Evolutionary conservation across 2,113 vertebrate genomes (phyloP).

Genomic region (Antechinus flavipes): DNA sequence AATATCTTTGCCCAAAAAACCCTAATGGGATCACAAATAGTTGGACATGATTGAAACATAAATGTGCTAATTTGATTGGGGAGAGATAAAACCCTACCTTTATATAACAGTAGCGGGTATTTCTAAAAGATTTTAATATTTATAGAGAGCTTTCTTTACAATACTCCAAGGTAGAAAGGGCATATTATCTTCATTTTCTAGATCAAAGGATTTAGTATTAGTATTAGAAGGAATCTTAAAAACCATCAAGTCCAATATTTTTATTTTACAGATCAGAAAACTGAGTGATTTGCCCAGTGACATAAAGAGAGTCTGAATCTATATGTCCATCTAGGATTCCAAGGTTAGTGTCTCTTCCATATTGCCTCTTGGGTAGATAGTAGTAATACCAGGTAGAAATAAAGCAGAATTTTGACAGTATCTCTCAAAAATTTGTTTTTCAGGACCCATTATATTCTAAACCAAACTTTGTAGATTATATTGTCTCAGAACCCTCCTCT

Average conservation of each 20-base stretch:
- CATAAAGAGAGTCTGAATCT: not conserved
- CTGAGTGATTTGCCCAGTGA: not conserved
- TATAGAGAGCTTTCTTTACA: not conserved
- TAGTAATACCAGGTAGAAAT: not conserved
- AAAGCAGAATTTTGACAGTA: not conserved
- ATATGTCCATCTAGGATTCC: not conserved
- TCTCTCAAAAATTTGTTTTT: not conserved
- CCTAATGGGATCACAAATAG: not conserved
- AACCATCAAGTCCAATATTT: not conserved
- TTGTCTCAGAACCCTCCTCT: not conserved
- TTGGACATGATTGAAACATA: not conserved
- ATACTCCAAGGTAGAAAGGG: no score
- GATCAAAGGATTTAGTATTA: no score
- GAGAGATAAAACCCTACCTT: not conserved
- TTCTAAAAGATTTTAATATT: not conserved
- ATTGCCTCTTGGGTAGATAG: not conserved
- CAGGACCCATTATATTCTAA: no score
- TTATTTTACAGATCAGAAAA: not conserved
- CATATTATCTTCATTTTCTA: not conserved
- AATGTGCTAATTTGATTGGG: not conserved
- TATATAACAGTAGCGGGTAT: not conserved
- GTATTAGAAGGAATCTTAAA: not conserved
- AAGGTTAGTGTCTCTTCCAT: not conserved
- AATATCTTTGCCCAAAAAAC: not conserved
- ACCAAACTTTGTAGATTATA: no score